Evolutionary conservation across 2,113 vertebrate genomes (phyloP).

Genomic region (Calcarius ornatus): DNA sequence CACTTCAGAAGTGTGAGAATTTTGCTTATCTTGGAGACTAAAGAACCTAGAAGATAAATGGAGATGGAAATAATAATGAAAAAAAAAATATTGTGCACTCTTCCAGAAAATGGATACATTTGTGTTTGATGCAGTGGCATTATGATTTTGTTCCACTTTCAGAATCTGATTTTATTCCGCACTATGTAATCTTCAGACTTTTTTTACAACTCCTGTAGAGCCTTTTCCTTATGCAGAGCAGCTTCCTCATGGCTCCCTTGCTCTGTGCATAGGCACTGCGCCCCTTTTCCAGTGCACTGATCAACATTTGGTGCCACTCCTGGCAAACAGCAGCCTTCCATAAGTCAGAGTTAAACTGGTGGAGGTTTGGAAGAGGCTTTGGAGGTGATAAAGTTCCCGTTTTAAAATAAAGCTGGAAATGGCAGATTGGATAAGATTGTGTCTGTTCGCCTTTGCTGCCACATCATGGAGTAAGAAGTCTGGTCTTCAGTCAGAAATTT

Average conservation of each 20-base stretch:
- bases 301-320: neutral
- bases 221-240: neutral
- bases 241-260: neutral
- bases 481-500: neutral
- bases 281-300: neutral
- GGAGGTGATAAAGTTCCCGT: neutral
- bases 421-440: neutral
- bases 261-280: fast-evolving
- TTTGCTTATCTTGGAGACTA: neutral
- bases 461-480: neutral
- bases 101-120: neutral
- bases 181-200: neutral
- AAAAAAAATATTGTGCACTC: neutral
- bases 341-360: neutral
- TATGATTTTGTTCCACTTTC: neutral
- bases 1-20: neutral
- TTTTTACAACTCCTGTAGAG: neutral
- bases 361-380: neutral
- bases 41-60: neutral
- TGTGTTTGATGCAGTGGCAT: neutral
- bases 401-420: neutral
- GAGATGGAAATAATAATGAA: neutral
- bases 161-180: neutral
- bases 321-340: neutral
- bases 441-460: neutral